Evolutionary conservation across 2,797 vertebrate species (phyloP).

Genomic region (Heliangelus exortis): DNA sequence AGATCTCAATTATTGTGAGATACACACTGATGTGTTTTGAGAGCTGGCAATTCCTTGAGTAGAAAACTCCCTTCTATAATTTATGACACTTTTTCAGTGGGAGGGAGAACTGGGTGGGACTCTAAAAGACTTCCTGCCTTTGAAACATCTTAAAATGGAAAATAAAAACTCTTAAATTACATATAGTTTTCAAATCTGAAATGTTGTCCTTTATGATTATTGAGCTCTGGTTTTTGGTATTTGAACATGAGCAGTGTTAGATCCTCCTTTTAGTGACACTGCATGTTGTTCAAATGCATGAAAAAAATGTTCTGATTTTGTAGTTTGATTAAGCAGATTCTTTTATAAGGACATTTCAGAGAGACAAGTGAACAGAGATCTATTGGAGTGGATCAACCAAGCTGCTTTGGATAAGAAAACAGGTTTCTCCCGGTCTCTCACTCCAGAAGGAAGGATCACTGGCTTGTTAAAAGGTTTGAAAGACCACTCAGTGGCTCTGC

Average conservation of each 20-base stretch:
- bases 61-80: neutral
- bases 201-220: neutral
- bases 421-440: neutral
- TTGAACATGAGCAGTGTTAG: neutral
- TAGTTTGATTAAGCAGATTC: neutral
- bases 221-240: neutral
- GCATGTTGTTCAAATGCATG: neutral
- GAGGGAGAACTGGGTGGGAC: constrained; percentile 15
- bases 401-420: neutral
- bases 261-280: neutral
- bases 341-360: neutral
- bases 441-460: neutral
- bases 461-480: neutral
- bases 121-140: neutral
- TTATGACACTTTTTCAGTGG: neutral
- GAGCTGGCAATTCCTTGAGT: neutral
- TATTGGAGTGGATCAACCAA: neutral
- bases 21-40: constrained; percentile 9
- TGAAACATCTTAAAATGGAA: neutral
- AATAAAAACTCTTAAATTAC: neutral
- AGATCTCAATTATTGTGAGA: constrained; percentile 29
- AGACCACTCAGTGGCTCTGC: neutral
- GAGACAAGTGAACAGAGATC: neutral
- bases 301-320: neutral
- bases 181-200: neutral